These are phyloP conservation scores for Lepidurus packardi DNA, from an alignment of 1,140 invertebrate species.

Conservation along the genomic window DNA sequence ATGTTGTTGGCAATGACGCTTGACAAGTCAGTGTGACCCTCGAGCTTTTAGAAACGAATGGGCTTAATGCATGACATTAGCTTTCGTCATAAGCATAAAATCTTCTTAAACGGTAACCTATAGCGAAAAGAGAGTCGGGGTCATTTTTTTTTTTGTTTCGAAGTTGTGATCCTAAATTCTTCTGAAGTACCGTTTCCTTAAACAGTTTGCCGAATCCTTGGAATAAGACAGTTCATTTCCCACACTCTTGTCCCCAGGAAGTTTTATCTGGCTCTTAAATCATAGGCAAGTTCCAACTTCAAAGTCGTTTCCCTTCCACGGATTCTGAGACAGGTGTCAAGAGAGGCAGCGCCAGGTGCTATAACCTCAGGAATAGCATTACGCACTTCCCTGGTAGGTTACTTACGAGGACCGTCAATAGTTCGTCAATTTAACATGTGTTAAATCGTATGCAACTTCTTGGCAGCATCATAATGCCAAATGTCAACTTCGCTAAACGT, in stretches of 20 bases:
- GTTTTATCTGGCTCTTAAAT: neutral
- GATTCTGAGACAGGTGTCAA: neutral
- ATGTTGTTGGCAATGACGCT: constrained; percentile 21
- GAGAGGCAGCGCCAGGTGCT: neutral
- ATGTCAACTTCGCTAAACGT: constrained; percentile 7
- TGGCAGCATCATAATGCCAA: neutral
- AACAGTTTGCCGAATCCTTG: neutral
- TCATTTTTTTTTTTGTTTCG: neutral
- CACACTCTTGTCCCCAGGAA: neutral
- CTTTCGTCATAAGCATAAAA: constrained; percentile 11
- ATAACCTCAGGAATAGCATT: neutral
- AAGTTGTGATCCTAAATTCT: neutral
- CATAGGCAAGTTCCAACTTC: neutral
- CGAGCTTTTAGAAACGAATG: constrained; percentile 15
- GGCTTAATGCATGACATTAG: constrained; percentile 19
- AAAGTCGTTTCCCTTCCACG: no score
- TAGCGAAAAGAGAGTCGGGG: neutral
- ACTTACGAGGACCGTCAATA: neutral
- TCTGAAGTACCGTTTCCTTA: neutral
- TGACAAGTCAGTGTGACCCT: constrained; percentile 21
- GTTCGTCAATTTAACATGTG: neutral
- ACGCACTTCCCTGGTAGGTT: neutral
- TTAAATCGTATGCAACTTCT: neutral
- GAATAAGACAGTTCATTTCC: neutral
- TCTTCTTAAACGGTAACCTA: constrained; percentile 9